Base-by-base conservation (phyloP, 64 coral and sea anemone genomes). In the Porites lutea region DNA sequence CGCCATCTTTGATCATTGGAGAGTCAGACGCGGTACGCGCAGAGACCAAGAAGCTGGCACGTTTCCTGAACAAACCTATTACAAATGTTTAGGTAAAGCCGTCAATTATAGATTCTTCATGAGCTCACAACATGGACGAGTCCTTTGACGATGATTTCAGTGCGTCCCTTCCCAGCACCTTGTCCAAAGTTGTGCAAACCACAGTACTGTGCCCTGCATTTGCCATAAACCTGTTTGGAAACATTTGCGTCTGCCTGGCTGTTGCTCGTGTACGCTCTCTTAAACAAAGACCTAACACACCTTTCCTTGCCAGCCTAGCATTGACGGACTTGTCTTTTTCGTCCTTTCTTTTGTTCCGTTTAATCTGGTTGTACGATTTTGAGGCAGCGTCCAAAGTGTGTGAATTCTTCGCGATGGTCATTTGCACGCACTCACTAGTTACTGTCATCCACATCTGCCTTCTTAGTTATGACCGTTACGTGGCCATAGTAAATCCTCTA, bases 261-360 rank as follows among this genome's bases (percentile, higher is more conserved):
- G 80, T 86, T 5, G 15, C 8, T 20, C 58, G 48, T 8, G 90
- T 67, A 13, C 58, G 54, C 8, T 52, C 57, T 7, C 9, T 92
- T 1, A 59, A 19, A 27, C 46, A 43, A n/a, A 74, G 85, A 92
- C 82, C 60, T 53, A 11, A 82, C 37, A 74, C 74, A 72, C 77
- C n/a, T 10, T 65, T 92, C 13, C 44, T 92, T 77, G 80, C 71
- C 14, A 92, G 90, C 47, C 66, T 92, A 52, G 90, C 90, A 7
- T 3, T 92, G 1, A 86, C 71, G 21, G 90, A 92, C 46, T 67
- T 86, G 5, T 8, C 72, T 7, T 9, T 75, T 4, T 15, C 53
- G 15, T 65, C 52, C 10, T 50, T 76, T 15, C 50, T 86, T 21
- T 47, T 66, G 4, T 86, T 74, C 81, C 72, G 71, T 54, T 66